Conservation (phyloP, 2,888 invertebrate genomes). For the Alloscopus bannaensis region DNA sequence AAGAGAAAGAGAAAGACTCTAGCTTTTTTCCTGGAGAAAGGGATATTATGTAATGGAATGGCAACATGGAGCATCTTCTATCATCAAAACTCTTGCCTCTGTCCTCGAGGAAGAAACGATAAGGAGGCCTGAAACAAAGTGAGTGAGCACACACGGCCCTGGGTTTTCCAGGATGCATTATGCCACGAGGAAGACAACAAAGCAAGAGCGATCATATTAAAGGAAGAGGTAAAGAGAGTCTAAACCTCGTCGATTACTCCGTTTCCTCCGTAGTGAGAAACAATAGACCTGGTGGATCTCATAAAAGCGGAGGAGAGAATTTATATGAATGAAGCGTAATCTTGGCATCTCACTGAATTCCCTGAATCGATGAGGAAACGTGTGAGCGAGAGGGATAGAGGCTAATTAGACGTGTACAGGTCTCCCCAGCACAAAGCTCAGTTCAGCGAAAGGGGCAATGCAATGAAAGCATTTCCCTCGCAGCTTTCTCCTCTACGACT, state of each 20-base stretch:
- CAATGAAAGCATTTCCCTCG: neutral
- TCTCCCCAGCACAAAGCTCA: neutral
- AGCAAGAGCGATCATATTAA: too few species aligned
- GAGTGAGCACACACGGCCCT: too few species aligned
- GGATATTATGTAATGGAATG: neutral
- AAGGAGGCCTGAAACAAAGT: too few species aligned
- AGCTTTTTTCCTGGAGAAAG: neutral
- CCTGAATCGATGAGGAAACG: constrained; percentile 55
- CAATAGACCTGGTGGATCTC: too few species aligned
- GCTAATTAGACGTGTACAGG: constrained; percentile 54
- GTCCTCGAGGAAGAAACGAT: constrained; percentile 3
- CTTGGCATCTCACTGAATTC: constrained; percentile 7
- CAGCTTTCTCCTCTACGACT: neutral
- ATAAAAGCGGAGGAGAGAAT: too few species aligned
- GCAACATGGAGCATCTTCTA: constrained; percentile 4
- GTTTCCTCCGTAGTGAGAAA: too few species aligned
- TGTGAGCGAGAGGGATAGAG: constrained; percentile 17
- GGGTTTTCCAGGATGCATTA: too few species aligned
- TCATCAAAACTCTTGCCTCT: neutral
- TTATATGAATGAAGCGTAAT: too few species aligned
- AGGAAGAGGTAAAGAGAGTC: too few species aligned
- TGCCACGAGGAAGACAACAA: too few species aligned
- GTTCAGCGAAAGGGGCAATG: neutral
- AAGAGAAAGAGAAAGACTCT: neutral
- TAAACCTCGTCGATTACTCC: too few species aligned